These are phyloP conservation scores for Drosophila nigricruria DNA, from an alignment of 2,888 invertebrate genomes.

Conservation along the genomic window DNA sequence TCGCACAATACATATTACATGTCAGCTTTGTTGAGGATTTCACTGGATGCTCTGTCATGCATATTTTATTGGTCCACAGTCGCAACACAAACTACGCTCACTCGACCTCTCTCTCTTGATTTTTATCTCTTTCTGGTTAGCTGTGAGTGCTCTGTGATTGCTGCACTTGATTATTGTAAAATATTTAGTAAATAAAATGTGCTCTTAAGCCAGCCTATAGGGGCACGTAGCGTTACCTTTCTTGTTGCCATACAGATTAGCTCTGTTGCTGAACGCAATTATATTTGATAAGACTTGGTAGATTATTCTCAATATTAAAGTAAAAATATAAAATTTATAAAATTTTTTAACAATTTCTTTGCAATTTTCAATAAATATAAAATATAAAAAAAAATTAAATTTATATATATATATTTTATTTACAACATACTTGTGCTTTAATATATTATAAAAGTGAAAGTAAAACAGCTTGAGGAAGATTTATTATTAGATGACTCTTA, in stretches of 20 bases:
- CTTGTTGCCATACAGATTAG: no score
- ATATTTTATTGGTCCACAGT: constrained; percentile 50
- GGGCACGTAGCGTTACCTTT: neutral
- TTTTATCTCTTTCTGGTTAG: neutral
- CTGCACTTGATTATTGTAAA: constrained; percentile 57
- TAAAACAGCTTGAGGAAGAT: neutral
- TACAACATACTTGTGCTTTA: neutral
- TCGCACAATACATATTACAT: constrained; percentile 47
- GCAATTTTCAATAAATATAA: neutral
- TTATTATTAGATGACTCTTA: no score
- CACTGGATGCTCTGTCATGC: constrained; percentile 38
- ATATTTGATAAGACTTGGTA: neutral
- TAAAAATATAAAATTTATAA: neutral
- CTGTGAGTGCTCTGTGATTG: constrained; percentile 49
- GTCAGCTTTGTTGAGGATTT: constrained; percentile 65
- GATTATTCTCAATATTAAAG: neutral
- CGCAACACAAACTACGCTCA: neutral
- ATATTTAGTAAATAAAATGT: constrained; percentile 48
- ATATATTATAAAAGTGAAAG: neutral
- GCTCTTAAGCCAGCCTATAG: neutral
- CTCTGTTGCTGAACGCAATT: neutral
- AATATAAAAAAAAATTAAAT: neutral
- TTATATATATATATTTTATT: neutral
- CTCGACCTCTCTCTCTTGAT: constrained; percentile 2
- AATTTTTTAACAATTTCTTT: neutral